Evolutionary conservation across 2,113 vertebrate genomes (phyloP).

Genomic region (human (Homo sapiens)): GRCh38 chr3:188410001-188410500

Average conservation of each 20-base stretch:
- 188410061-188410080: background rate
- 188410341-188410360: background rate
- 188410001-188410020: background rate
- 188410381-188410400: slow-evolving; percentile 43
- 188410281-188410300: background rate
- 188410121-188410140: background rate
- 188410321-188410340: background rate
- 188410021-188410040: background rate
- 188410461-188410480: slow-evolving; percentile 42
- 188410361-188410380: slow-evolving; percentile 28
- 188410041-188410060: background rate
- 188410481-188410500: slow-evolving; percentile 38
- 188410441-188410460: slow-evolving; percentile 37
- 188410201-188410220: background rate
- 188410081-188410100: background rate
- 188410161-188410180: background rate
- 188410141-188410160: background rate
- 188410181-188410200: background rate
- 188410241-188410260: background rate
- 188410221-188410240: background rate
- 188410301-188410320: background rate
- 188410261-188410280: background rate
- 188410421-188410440: slow-evolving; percentile 37
- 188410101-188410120: background rate
- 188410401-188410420: slow-evolving; percentile 24